Evolutionary conservation across 2,888 invertebrate species (phyloP), one percentile per base, ranked within the genome.

Genomic region (Chloroclystis v-ata): DNA sequence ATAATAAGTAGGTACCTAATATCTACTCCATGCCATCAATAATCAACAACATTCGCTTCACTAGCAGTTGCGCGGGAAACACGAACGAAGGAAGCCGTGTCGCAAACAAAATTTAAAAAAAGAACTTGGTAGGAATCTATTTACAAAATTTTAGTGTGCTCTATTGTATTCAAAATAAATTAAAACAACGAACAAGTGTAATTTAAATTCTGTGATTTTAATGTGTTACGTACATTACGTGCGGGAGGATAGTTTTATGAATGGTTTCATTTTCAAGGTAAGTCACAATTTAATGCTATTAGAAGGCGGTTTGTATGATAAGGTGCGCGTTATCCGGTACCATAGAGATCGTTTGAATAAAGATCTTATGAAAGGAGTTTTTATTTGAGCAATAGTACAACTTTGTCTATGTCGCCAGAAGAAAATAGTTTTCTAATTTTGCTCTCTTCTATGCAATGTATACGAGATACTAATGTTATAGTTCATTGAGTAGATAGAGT

Each of bases 11-110:
- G 5, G 3, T 5, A 20, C 2, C 20, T 20, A 20, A 20, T 4
- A 20, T 20, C 2, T 4, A 20, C 5, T 20, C 5, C 5, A 5
- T 20, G 10, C 30, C 13, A 13, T 30, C 30, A 30, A 8, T 14
- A 16, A n/a, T 4, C 10, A 33, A 4, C 33, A 16, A 30, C n/a
- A 14, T 30, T 42, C 28, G 16, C 35, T 24, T 29, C 25, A 44
- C 43, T 20, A 59, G 53, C 61, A 82, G 82, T 81, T 54, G 67
- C 77, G 82, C 82, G 82, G 72, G 75, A 78, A 78, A 69, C 60
- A 68, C 73, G 73, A 62, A 13, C 48, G 59, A 40, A 65, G 13
- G 14, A 24, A 49, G 49, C 42, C 47, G 41, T 49, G 54, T 54
- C 30, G 6, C 11, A 7, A 1, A 26, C n/a, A 24, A 42, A 35